Percentiles rank a stretch among this genome's conserved stretches.
These are phyloP conservation scores for Picus viridis DNA, from an alignment of 2,797 vertebrate genomes.

Conservation along the genomic window DNA sequence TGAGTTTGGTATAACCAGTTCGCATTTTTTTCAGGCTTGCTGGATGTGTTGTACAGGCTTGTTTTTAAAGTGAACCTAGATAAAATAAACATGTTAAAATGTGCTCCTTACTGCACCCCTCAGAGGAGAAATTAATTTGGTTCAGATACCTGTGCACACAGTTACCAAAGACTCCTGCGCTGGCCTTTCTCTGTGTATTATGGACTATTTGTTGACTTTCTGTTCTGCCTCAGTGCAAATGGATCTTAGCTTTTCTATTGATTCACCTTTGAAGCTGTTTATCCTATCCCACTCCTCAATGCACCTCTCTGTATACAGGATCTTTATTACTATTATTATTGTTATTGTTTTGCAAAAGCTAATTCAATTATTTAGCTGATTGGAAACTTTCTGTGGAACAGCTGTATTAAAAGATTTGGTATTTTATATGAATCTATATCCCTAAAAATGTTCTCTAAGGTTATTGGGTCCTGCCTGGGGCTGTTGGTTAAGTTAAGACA, in stretches of 20 bases:
- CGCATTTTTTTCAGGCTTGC: neutral
- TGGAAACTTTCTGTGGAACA: neutral
- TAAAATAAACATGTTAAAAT: neutral
- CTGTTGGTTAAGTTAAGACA: slow-evolving; percentile 63
- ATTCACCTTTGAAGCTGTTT: neutral
- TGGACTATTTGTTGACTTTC: neutral
- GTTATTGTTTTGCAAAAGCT: neutral
- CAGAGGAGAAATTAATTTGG: neutral
- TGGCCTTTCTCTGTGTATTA: neutral
- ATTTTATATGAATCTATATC: neutral
- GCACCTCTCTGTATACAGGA: neutral
- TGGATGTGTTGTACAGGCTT: neutral
- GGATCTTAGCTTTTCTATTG: neutral
- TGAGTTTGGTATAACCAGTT: neutral
- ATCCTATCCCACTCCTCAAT: neutral
- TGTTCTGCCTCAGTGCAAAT: neutral
- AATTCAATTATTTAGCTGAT: neutral
- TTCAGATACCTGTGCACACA: neutral
- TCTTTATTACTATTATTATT: neutral
- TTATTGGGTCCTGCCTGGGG: neutral
- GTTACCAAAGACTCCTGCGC: neutral
- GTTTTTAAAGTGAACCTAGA: neutral
- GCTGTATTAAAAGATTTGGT: neutral
- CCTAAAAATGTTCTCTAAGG: neutral
- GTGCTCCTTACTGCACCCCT: neutral